These are phyloP conservation scores for Syngnathus typhle DNA, from an alignment of 2,113 vertebrate species.

Conservation along the genomic window DNA sequence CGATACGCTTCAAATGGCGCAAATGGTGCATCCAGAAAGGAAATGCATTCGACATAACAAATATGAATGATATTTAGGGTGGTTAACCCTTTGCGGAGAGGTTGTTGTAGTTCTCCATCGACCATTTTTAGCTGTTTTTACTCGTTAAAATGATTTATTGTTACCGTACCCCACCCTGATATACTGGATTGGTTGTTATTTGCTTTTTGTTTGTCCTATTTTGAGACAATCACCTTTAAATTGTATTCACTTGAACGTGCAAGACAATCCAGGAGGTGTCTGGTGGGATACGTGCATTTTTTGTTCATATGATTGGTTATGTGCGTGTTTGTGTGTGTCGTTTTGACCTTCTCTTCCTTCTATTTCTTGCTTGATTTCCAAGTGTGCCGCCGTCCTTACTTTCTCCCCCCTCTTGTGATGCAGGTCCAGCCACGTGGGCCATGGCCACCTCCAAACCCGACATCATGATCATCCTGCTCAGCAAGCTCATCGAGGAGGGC, in stretches of 20 bases:
- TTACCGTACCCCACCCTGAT: neutral
- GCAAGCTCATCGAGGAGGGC: slow-evolving; percentile 98
- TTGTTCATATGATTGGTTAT: slow-evolving; percentile 47
- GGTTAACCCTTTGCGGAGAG: neutral
- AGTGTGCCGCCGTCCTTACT: slow-evolving; percentile 28
- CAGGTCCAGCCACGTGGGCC: slow-evolving; percentile 99
- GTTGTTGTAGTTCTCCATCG: slow-evolving; percentile 31
- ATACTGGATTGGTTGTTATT: neutral
- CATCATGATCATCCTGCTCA: slow-evolving; percentile 99
- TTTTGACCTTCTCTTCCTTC: slow-evolving; percentile 34
- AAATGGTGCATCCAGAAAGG: neutral
- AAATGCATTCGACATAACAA: neutral
- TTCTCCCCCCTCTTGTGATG: slow-evolving; percentile 83
- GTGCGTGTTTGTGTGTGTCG: slow-evolving; percentile 48
- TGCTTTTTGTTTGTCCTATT: neutral
- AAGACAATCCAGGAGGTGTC: neutral
- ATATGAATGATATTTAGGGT: neutral
- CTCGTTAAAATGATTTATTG: neutral
- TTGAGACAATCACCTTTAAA: neutral
- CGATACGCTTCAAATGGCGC: neutral
- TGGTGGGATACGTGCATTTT: slow-evolving; percentile 28
- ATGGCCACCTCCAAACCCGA: slow-evolving; percentile 99
- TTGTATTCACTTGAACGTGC: neutral
- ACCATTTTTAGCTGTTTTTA: neutral
- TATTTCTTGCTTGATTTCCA: neutral